A percentile compares a stretch with the other conserved stretches of the same genome.
Conservation (phyloP, 2,888 invertebrate genomes). For the Eristalis pertinax region DNA sequence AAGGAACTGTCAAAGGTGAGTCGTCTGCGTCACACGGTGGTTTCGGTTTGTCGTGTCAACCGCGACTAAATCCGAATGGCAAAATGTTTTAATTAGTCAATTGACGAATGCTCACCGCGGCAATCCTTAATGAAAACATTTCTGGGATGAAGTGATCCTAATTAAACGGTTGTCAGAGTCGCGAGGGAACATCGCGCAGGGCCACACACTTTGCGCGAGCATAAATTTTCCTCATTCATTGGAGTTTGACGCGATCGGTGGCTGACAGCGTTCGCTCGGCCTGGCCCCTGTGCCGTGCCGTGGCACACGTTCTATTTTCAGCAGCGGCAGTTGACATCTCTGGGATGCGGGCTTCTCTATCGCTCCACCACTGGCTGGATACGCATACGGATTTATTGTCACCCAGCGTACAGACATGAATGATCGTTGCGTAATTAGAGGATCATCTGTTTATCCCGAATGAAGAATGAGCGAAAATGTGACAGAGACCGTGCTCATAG, state of each 20-base stretch:
- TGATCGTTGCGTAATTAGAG: constrained; percentile 72
- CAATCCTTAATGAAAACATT: constrained; percentile 69
- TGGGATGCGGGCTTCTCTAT: background rate
- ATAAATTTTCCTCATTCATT: constrained; percentile 69
- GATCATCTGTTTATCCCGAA: constrained; percentile 69
- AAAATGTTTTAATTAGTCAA: constrained; percentile 68
- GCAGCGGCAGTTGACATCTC: constrained; percentile 54
- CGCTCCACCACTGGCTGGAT: constrained; percentile 1
- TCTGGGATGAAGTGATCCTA: constrained; percentile 68
- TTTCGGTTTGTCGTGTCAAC: constrained; percentile 10
- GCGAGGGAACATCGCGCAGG: constrained; percentile 49
- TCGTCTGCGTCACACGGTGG: constrained; percentile 38
- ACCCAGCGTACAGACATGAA: constrained; percentile 66
- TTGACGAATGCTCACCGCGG: constrained; percentile 39
- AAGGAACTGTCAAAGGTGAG: constrained; percentile 64
- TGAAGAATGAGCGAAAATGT: constrained; percentile 70
- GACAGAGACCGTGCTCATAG: constrained; percentile 49
- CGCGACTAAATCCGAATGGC: constrained; percentile 17
- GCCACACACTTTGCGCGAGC: constrained; percentile 67
- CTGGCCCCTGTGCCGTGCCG: background rate
- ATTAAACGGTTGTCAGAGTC: constrained; percentile 70
- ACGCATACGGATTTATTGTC: constrained; percentile 51
- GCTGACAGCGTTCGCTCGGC: constrained; percentile 23
- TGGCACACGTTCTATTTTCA: constrained; percentile 65
- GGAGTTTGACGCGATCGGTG: constrained; percentile 67